Evolutionary conservation across 2,797 vertebrate species (phyloP).

Genomic region (Lagodon rhomboides): DNA sequence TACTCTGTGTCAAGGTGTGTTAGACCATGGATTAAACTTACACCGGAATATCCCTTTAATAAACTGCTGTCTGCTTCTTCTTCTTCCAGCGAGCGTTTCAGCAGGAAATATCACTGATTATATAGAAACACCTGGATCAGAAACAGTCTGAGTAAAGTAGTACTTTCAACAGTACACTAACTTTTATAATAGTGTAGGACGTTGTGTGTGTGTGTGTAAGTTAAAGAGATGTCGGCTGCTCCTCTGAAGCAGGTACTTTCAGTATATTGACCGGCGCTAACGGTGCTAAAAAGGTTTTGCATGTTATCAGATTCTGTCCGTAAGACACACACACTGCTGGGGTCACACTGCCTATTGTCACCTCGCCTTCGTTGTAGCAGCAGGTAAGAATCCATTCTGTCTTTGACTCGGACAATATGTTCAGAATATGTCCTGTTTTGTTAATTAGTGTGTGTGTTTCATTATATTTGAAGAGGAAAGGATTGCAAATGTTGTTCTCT

Average conservation of each 20-base stretch:
- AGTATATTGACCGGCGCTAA: background rate
- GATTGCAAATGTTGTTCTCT: background rate
- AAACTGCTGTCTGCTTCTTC: too few species aligned
- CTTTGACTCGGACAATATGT: background rate
- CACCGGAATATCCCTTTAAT: too few species aligned
- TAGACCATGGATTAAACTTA: too few species aligned
- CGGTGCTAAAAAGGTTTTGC: constrained; percentile 51
- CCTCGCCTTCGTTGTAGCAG: background rate
- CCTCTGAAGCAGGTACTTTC: background rate
- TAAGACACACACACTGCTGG: background rate
- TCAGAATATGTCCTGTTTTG: background rate
- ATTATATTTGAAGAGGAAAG: too few species aligned
- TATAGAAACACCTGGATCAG: too few species aligned
- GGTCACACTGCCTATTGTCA: constrained; percentile 1
- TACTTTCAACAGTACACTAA: too few species aligned
- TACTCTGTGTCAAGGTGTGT: too few species aligned
- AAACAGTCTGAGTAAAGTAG: background rate
- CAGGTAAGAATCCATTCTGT: constrained; percentile 57
- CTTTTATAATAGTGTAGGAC: background rate
- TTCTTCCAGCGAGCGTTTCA: too few species aligned
- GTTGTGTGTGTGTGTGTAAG: background rate
- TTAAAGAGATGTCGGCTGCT: background rate
- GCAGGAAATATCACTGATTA: background rate
- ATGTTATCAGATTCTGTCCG: constrained; percentile 51
- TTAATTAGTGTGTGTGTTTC: background rate